A percentile compares a stretch with the other conserved stretches of the same genome.
These are phyloP conservation scores for Varroa destructor DNA, from an alignment of 1,140 invertebrate genomes.

Conservation along the genomic window DNA sequence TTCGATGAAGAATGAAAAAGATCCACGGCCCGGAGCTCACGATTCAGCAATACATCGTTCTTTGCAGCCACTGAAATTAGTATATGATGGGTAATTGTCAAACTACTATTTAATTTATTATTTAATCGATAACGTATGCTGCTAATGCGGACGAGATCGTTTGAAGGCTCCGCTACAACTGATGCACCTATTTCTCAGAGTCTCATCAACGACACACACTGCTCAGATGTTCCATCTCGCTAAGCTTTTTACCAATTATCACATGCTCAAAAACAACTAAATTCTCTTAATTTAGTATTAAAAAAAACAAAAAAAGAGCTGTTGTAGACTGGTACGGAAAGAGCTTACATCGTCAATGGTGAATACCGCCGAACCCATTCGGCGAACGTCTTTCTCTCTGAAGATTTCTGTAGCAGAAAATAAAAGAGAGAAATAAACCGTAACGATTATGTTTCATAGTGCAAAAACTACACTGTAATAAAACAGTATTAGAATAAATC, in stretches of 20 bases:
- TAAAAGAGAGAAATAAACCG: neutral
- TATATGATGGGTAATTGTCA: neutral
- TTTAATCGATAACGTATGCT: too few relatives aligned
- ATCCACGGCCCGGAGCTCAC: too few relatives aligned
- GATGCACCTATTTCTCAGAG: too few relatives aligned
- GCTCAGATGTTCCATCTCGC: neutral
- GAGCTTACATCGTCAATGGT: conserved; percentile 15
- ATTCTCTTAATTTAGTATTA: too few relatives aligned
- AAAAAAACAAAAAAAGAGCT: neutral
- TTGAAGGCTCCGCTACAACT: too few relatives aligned
- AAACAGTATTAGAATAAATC: too few relatives aligned
- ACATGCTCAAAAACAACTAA: too few relatives aligned
- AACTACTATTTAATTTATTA: too few relatives aligned
- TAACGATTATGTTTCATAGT: neutral
- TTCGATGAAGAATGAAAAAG: too few relatives aligned
- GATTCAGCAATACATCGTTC: conserved; percentile 6
- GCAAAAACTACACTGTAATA: too few relatives aligned
- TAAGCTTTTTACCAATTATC: neutral
- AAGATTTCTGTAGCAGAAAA: conserved; percentile 23
- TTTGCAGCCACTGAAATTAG: conserved; percentile 6
- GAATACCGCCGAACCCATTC: conserved; percentile 22
- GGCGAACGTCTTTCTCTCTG: conserved; percentile 25
- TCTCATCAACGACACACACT: neutral
- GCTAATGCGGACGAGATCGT: too few relatives aligned
- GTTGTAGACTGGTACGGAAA: neutral